Evolutionary conservation across 1,140 invertebrate species (phyloP).

Genomic region (Cepaea nemoralis): DNA sequence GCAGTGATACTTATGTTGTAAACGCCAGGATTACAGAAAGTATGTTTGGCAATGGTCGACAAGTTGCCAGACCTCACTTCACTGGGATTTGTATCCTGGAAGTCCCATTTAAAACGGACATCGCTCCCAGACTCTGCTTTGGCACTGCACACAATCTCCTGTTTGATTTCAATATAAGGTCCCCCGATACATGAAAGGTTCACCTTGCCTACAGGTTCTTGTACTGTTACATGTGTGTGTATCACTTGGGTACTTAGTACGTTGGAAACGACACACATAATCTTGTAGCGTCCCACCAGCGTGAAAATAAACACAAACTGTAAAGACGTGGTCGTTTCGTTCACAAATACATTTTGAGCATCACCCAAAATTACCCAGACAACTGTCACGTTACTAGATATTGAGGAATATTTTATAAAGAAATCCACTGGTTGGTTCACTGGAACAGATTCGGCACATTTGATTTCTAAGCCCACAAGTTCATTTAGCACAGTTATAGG

Average conservation of each 20-base stretch:
- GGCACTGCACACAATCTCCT: constrained; percentile 18
- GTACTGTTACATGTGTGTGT: neutral
- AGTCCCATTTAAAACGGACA: constrained; percentile 25
- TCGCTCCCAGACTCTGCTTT: constrained; percentile 2
- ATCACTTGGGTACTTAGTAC: neutral
- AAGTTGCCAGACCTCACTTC: neutral
- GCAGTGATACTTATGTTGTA: constrained; percentile 26
- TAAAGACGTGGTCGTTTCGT: neutral
- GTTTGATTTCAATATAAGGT: constrained; percentile 24
- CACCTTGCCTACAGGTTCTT: constrained; percentile 8
- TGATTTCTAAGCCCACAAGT: neutral
- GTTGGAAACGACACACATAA: neutral
- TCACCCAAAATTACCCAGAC: constrained; percentile 17
- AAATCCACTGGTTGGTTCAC: neutral
- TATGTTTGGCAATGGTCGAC: neutral
- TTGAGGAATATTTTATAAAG: neutral
- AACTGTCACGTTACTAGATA: constrained; percentile 19
- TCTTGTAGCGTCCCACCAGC: constrained; percentile 4
- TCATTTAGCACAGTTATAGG: constrained; percentile 2
- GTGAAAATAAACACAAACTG: constrained; percentile 8
- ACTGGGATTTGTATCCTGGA: constrained; percentile 4
- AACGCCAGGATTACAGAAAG: neutral
- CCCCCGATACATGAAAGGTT: neutral
- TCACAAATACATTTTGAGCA: neutral
- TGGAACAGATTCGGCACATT: neutral